phyloP scores from a whole-genome alignment of 2,113 vertebrate species.

The Chiloscyllium plagiosum region DNA sequence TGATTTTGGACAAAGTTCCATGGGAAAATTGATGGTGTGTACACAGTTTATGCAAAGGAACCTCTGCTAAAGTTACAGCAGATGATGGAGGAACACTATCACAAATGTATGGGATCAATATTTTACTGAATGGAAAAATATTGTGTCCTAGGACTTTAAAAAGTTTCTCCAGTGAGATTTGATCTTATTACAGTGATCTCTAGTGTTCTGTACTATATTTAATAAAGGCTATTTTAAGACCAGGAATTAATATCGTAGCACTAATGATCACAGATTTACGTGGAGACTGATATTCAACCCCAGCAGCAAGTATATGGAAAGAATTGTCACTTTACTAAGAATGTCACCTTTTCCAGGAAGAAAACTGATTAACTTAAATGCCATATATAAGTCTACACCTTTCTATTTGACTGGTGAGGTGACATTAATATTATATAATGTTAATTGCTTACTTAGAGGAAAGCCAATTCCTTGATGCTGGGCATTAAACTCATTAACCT shows the following conservation, averaged over 20 bases:
- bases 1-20: not conserved
- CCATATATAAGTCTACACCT: not conserved
- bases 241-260: slow-evolving; percentile 7
- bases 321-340: not conserved
- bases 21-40: not conserved
- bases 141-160: not conserved
- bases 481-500: not conserved
- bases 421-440: not conserved
- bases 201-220: not conserved
- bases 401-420: not conserved
- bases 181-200: not conserved
- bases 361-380: not conserved
- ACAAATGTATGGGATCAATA: not conserved
- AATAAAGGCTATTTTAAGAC: slow-evolving; percentile 9
- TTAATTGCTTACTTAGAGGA: not conserved
- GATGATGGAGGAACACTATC: too few relatives aligned
- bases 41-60: not conserved
- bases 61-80: not conserved
- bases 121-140: slow-evolving; percentile 1
- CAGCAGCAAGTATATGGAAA: not conserved
- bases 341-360: not conserved
- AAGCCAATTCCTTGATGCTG: not conserved
- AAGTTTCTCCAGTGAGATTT: not conserved
- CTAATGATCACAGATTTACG: not conserved
- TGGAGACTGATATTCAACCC: slow-evolving; percentile 21